A percentile compares a stretch with the other conserved stretches of the same genome.
These are phyloP conservation scores for Rhabdornis inornatus DNA, from an alignment of 2,113 vertebrate genomes.

Conservation along the genomic window DNA sequence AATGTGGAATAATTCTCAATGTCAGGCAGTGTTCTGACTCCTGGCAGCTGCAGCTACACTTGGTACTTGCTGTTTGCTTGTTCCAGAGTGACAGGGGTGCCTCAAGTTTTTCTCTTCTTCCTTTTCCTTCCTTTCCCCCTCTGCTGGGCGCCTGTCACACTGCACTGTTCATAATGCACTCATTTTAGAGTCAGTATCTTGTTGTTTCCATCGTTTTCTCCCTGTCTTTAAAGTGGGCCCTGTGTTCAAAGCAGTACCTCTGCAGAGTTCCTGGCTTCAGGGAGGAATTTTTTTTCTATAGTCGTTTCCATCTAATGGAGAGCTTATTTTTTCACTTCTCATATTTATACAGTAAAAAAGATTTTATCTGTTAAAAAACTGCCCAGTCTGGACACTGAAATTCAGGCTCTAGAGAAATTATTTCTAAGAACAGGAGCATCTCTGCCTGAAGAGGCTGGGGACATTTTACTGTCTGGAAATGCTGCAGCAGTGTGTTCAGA, in stretches of 20 bases:
- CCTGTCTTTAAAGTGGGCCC: neutral
- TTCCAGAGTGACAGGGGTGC: neutral
- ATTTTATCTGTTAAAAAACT: neutral
- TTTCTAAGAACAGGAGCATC: neutral
- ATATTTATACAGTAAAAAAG: neutral
- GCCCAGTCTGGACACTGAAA: neutral
- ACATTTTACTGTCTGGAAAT: neutral
- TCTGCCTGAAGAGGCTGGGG: neutral
- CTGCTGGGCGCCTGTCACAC: neutral
- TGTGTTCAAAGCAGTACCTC: neutral
- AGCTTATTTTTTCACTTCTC: neutral
- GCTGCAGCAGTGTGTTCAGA: neutral
- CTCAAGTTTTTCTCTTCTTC: neutral
- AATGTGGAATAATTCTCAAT: neutral
- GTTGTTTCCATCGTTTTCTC: neutral
- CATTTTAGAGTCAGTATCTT: neutral
- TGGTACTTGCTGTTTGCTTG: neutral
- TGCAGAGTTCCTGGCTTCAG: neutral
- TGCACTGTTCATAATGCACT: neutral
- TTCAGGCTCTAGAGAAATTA: neutral
- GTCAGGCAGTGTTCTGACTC: neutral
- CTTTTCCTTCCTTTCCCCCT: neutral
- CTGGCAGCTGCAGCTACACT: neutral
- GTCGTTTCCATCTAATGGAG: neutral
- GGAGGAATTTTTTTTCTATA: neutral